A percentile compares a stretch with the other conserved stretches of the same genome.
phyloP scores from a whole-genome alignment of 2,888 invertebrate species.

The Ochropleura plecta region DNA sequence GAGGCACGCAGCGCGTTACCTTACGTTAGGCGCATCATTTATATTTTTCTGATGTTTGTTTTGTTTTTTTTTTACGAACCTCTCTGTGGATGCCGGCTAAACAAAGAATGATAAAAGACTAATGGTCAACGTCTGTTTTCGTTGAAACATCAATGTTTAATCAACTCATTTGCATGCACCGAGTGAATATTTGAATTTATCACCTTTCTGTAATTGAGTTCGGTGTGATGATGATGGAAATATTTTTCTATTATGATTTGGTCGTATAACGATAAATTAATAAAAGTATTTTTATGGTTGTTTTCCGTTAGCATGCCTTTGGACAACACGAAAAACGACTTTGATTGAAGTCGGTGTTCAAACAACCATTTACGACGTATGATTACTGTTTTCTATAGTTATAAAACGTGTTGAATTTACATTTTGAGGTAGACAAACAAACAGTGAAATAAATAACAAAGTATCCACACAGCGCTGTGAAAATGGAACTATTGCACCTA shows the following conservation, averaged over 20 bases:
- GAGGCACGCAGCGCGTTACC: conserved; percentile 83
- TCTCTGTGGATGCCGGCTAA: conserved; percentile 84
- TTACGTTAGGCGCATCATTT: conserved; percentile 89
- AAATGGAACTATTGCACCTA: conserved; percentile 13
- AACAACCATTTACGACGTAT: conserved; percentile 55
- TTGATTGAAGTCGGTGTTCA: conserved; percentile 53
- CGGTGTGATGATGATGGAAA: conserved; percentile 80
- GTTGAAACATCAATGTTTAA: conserved; percentile 86
- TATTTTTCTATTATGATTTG: conserved; percentile 77
- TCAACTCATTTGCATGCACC: conserved; percentile 85
- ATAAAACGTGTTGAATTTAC: conserved; percentile 39
- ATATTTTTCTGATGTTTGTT: conserved; percentile 89
- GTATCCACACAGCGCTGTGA: background rate
- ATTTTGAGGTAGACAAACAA: conserved; percentile 29
- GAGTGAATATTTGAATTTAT: conserved; percentile 82
- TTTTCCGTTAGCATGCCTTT: conserved; percentile 59
- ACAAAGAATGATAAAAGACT: conserved; percentile 89
- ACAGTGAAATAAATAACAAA: conserved; percentile 30
- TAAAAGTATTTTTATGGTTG: conserved; percentile 70
- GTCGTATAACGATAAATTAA: conserved; percentile 75
- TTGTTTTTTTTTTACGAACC: conserved; percentile 85
- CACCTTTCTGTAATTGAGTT: conserved; percentile 81
- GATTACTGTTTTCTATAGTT: conserved; percentile 39
- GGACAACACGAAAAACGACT: conserved; percentile 51
- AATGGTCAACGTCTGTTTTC: conserved; percentile 86